Conservation (phyloP, 2,113 vertebrate genomes). For the Ammospiza nelsoni region DNA sequence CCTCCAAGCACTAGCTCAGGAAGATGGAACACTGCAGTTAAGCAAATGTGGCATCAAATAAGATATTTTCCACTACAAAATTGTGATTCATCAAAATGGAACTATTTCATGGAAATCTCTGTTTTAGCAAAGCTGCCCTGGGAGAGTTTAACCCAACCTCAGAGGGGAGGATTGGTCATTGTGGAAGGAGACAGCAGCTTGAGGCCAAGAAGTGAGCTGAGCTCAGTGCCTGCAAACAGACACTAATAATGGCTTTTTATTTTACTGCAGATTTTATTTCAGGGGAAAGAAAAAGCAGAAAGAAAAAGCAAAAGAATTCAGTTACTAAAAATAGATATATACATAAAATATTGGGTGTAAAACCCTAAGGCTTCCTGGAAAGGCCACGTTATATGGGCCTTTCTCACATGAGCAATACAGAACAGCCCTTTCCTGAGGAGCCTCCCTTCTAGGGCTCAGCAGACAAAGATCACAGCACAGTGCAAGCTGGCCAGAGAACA, state of each 20-base stretch:
- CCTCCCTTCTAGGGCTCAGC: rapidly evolving
- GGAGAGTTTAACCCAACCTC: not conserved
- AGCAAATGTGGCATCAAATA: not conserved
- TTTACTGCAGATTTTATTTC: not conserved
- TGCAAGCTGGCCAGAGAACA: not conserved
- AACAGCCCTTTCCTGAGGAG: not conserved
- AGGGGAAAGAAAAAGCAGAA: no score
- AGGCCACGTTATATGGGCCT: not conserved
- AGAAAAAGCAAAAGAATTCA: not conserved
- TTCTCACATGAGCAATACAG: not conserved
- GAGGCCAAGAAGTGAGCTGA: not conserved
- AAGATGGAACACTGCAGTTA: not conserved
- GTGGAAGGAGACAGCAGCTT: not conserved
- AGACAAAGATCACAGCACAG: not conserved
- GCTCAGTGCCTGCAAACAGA: not conserved
- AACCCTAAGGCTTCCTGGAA: not conserved
- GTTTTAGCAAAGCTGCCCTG: not conserved
- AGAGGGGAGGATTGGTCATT: not conserved
- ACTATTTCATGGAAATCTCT: not conserved
- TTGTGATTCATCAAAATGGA: not conserved
- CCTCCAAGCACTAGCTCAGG: not conserved
- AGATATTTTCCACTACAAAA: not conserved
- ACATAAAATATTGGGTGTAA: not conserved
- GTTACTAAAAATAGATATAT: not conserved
- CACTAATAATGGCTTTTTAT: not conserved